Percentiles rank a stretch among this genome's conserved stretches.
These are phyloP conservation scores for Myioborus melanocephalus DNA, from an alignment of 2,797 vertebrate species.

Conservation along the genomic window DNA sequence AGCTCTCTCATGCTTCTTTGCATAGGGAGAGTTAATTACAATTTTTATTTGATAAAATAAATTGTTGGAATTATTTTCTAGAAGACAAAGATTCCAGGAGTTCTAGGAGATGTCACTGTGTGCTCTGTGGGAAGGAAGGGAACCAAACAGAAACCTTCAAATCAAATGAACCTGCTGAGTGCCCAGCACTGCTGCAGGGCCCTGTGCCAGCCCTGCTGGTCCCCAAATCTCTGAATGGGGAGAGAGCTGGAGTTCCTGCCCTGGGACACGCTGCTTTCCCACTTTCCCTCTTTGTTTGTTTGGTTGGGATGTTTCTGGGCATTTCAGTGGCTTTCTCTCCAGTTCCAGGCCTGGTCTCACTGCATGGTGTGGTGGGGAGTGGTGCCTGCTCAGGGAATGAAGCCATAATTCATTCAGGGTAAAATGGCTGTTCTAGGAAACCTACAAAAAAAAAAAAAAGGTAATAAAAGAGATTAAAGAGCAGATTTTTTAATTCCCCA, in stretches of 20 bases:
- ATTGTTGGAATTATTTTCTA: background rate
- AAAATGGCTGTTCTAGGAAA: background rate
- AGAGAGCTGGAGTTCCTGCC: background rate
- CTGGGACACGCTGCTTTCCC: background rate
- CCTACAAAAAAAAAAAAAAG: no score
- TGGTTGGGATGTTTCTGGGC: background rate
- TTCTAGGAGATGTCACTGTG: background rate
- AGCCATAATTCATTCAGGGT: background rate
- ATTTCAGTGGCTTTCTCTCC: background rate
- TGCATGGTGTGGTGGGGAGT: background rate
- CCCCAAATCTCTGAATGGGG: background rate
- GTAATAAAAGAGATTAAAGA: background rate
- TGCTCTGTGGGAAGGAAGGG: background rate
- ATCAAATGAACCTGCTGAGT: no score
- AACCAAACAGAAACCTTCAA: background rate
- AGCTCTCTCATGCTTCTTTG: background rate
- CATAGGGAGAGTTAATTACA: background rate
- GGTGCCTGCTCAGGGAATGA: background rate
- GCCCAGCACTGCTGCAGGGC: rapidly evolving
- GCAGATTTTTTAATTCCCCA: background rate
- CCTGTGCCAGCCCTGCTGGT: background rate
- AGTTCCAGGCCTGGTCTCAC: background rate
- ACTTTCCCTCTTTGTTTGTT: background rate
- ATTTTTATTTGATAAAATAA: background rate
- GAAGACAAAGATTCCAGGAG: background rate